These are phyloP conservation scores for Clinocottus analis DNA, from an alignment of 2,113 vertebrate species.

Conservation along the genomic window DNA sequence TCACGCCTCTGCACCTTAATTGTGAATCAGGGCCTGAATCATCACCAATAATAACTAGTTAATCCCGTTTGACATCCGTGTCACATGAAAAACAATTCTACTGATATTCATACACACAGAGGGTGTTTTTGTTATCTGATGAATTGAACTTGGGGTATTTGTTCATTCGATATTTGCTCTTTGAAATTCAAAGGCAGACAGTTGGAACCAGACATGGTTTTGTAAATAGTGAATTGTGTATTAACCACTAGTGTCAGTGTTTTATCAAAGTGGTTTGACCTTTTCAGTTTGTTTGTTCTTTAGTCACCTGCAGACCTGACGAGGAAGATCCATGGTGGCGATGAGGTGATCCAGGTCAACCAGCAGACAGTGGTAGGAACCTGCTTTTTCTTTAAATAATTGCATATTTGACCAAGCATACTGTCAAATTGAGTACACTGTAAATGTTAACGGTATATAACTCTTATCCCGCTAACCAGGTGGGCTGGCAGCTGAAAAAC, in stretches of 20 bases:
- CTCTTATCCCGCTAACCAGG: slow-evolving; percentile 76
- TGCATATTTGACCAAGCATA: background rate
- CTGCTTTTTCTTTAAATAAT: background rate
- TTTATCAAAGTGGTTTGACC: slow-evolving; percentile 6
- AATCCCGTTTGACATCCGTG: slow-evolving; percentile 54
- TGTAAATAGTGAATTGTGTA: background rate
- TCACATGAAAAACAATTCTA: slow-evolving; percentile 44
- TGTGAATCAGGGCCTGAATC: slow-evolving; percentile 72
- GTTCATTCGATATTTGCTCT: background rate
- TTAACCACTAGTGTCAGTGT: background rate
- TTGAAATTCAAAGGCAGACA: background rate
- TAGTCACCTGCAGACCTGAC: slow-evolving; percentile 95
- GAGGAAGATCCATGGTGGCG: slow-evolving; percentile 96
- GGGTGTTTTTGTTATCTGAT: slow-evolving; percentile 10
- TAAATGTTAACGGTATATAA: background rate
- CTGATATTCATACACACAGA: slow-evolving; percentile 20
- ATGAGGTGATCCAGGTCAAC: slow-evolving; percentile 98
- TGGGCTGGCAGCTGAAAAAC: slow-evolving; percentile 98
- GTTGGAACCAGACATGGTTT: background rate
- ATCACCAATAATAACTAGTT: slow-evolving; percentile 59
- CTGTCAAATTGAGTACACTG: background rate
- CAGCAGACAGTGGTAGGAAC: slow-evolving; percentile 93
- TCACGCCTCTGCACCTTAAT: slow-evolving; percentile 51
- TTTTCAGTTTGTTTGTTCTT: slow-evolving; percentile 32
- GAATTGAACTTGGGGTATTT: slow-evolving; percentile 3